Base-by-base conservation (phyloP, 2,888 invertebrate species). In the Caenorhabditis imperialis region DNA sequence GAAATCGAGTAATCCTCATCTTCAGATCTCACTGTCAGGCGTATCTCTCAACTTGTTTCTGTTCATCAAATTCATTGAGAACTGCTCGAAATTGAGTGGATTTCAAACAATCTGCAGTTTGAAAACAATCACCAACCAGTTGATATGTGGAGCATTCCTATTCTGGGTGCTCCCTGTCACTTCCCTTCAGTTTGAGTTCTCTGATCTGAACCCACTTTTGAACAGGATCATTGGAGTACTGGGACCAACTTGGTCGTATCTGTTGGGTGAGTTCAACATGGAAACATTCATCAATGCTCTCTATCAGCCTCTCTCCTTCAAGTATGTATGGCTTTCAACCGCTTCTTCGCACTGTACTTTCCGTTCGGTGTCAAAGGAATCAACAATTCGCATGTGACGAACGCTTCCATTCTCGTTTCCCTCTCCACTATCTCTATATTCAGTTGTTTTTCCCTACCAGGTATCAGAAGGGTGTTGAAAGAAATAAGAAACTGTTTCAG, bases 251-350 rank as follows among this genome's bases (percentile, higher is more conserved):
- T 57, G 30, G 20, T 44, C 57, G 3, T 57, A 57, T 18, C 18
- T 45, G n/a, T 35, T 57, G 35, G 27, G 57, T 45, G 23, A 18
- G 18, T 12, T 30, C 16, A 6, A 18, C 25, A 6, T 4, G 16
- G n/a, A n/a, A n/a, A n/a, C 23, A 5, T 23, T 23, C n/a, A n/a
- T 7, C 7, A 25, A 2, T 3, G 23, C 4, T 3, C 18, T 5
- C 3, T 20, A 35, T 27, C 22, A 54, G 53, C 25, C 5, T 37
- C 47, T 22, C 23, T 58, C 12, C 18, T 35, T 0, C 58, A 58
- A 45, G 47, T 47, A 16, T 58, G 58, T 18, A 35, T 58, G 38
- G 23, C 47, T 38, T 58, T 35, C 58, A 58, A 58, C n/a, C 18
- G 58, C 16, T 58, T 47, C 27, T 58, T 37, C 37, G 35, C 27